Base-by-base conservation (phyloP, 2,797 vertebrate genomes). In the Brotula barbata region DNA sequence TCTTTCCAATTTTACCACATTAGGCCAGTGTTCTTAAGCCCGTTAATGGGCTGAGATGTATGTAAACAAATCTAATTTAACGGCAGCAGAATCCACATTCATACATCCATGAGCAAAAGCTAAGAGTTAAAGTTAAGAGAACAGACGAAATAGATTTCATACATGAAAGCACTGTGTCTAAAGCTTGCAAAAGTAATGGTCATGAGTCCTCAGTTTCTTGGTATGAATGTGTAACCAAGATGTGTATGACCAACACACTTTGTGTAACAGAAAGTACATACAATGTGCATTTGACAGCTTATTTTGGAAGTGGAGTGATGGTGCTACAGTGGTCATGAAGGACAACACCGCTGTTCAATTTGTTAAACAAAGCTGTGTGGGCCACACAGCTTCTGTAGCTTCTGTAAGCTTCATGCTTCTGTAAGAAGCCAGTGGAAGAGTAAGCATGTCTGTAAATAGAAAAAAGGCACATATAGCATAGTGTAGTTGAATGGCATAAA, bases 91-190 rank as follows among this genome's bases (percentile, higher is more conserved):
- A 37, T 56, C 22, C 23, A 46, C 14, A 16, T 58, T 19, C 2
- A 16, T 12, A 64, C 11, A n/a, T 19, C 8, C 11, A 25, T 12
- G 37, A 63, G 15, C 42, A 70, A 45, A 69, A 46, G 1, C 11
- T 22, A 10, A 40, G n/a, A 20, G 21, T n/a, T n/a, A n/a, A n/a
- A n/a, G n/a, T n/a, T n/a, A n/a, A n/a, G n/a, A n/a, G n/a, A n/a
- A n/a, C n/a, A n/a, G n/a, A n/a, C n/a, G n/a, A n/a, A n/a, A n/a
- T n/a, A n/a, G n/a, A n/a, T n/a, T n/a, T n/a, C n/a, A n/a, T n/a
- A 13, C 37, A 43, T 34, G 16, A 52, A 41, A 17, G 1, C 16
- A 17, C 7, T 22, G 13, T 44, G 16, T 42, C 8, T 20, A 42
- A 8, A 9, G 10, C 3, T 10, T 10, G 41, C 16, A 19, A 17